phyloP scores from a whole-genome alignment of 2,797 vertebrate species.

The Bryconaethiops microstoma region DNA sequence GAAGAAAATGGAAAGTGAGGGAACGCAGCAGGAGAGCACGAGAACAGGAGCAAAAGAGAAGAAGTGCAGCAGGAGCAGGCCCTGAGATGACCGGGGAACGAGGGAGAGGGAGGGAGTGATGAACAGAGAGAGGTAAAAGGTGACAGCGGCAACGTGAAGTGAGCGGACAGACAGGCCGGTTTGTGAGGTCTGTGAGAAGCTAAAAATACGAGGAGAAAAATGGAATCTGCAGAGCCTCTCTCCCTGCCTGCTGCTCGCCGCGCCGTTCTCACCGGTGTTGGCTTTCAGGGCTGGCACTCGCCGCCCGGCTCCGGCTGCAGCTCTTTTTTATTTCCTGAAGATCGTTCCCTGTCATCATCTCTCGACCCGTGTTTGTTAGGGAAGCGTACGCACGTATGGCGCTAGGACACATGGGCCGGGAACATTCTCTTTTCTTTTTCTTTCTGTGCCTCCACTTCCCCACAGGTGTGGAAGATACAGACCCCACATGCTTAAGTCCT shows the following conservation, averaged over 20 bases:
- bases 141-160: not conserved
- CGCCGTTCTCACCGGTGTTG: conserved; percentile 68
- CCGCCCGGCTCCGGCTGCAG: conserved; percentile 38
- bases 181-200: conserved; percentile 22
- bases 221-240: conserved; percentile 37
- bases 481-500: not conserved
- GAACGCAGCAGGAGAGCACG: not conserved
- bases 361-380: not conserved
- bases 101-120: not conserved
- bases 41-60: not conserved
- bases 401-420: not conserved
- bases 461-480: not conserved
- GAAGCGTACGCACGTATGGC: not conserved
- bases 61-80: not conserved
- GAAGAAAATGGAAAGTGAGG: conserved; percentile 38
- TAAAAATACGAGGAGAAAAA: conserved; percentile 62
- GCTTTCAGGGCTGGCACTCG: conserved; percentile 65
- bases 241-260: conserved; percentile 7
- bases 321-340: conserved; percentile 49
- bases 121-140: conserved; percentile 8
- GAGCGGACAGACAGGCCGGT: conserved; percentile 38
- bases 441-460: not conserved
- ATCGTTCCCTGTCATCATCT: conserved; percentile 11
- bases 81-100: not conserved
- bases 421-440: not conserved